Evolutionary conservation across 2,797 vertebrate genomes (phyloP).

Genomic region (Melanotaenia pygmaea): DNA sequence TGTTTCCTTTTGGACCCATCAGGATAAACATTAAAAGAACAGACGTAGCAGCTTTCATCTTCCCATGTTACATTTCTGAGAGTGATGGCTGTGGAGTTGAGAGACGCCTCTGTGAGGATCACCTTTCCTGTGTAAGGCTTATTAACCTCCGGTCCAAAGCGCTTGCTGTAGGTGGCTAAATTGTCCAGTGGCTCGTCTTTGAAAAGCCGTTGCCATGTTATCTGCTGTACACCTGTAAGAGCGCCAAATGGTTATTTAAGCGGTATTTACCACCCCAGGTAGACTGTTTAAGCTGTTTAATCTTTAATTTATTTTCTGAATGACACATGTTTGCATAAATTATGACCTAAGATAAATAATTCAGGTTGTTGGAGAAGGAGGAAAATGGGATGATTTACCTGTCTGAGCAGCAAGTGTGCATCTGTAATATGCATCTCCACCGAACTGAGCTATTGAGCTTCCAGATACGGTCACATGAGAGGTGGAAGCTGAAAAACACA

Average conservation of each 20-base stretch:
- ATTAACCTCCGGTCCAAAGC: constrained; percentile 55
- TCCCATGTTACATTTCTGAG: constrained; percentile 66
- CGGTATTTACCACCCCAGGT: no score
- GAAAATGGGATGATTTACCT: constrained; percentile 28
- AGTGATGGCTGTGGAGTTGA: constrained; percentile 64
- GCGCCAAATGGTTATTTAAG: neutral
- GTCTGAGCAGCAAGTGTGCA: constrained; percentile 42
- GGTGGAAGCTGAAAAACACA: constrained; percentile 36
- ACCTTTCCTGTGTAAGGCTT: constrained; percentile 51
- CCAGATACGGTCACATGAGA: constrained; percentile 38
- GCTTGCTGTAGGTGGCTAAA: constrained; percentile 72
- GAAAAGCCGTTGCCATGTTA: constrained; percentile 72
- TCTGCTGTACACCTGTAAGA: constrained; percentile 71
- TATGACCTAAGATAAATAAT: no score
- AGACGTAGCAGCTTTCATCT: constrained; percentile 78
- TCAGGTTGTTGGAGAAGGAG: neutral
- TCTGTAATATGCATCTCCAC: constrained; percentile 23
- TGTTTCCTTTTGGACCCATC: constrained; percentile 59
- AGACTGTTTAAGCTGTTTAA: neutral
- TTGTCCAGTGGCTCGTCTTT: constrained; percentile 18
- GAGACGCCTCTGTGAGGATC: constrained; percentile 41
- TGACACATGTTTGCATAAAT: no score
- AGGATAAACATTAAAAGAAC: constrained; percentile 75
- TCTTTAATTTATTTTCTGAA: neutral
- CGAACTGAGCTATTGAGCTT: constrained; percentile 18